These are phyloP conservation scores for Crambe crambe DNA, from an alignment of 37 sponge, comb jelly and placozoan genomes.

Conservation along the genomic window DNA sequence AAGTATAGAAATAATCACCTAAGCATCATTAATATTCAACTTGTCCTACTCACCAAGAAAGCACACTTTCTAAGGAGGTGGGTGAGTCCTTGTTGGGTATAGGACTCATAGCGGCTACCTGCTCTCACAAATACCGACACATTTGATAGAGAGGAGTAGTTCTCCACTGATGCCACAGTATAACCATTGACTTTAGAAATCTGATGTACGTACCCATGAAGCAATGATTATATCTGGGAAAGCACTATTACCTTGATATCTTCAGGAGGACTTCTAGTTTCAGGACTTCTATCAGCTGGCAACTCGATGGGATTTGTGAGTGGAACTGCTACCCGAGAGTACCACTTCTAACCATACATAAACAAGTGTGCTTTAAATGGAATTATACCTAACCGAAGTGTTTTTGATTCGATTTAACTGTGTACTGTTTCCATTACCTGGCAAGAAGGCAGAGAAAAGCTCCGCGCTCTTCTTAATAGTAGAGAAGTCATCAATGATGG, in stretches of 20 bases:
- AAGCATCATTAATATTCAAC: not conserved
- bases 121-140: constrained; percentile 68
- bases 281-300: not conserved
- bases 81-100: constrained; percentile 68
- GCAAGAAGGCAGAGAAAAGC: not conserved
- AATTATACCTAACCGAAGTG: constrained; percentile 5
- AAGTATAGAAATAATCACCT: not conserved
- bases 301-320: constrained; percentile 31
- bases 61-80: constrained; percentile 81
- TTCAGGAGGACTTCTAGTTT: constrained; percentile 30
- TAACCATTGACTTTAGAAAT: constrained; percentile 70
- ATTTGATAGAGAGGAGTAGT: constrained; percentile 36
- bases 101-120: constrained; percentile 80
- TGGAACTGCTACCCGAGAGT: constrained; percentile 41
- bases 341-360: constrained; percentile 22
- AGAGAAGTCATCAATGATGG: not conserved
- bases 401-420: not conserved
- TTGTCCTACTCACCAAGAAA: constrained; percentile 45
- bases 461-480: not conserved
- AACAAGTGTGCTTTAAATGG: constrained; percentile 25
- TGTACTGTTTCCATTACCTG: constrained; percentile 1
- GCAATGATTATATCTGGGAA: not conserved
- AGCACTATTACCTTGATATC: constrained; percentile 45
- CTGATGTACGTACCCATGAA: constrained; percentile 7
- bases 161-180: constrained; percentile 76